Evolutionary conservation across 2,888 invertebrate species (phyloP).

Genomic region (Catocala nupta): DNA sequence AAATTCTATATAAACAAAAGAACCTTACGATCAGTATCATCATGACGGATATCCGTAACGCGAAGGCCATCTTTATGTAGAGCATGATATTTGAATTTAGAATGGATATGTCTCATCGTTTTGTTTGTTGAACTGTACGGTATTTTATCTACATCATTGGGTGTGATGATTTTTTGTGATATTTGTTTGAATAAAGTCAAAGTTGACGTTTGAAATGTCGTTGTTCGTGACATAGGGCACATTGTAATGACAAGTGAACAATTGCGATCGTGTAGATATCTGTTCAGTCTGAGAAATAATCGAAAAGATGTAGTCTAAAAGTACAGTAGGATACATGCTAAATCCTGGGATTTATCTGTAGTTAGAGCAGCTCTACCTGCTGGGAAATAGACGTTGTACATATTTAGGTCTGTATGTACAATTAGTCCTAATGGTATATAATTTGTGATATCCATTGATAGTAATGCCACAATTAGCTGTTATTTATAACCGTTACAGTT

Average conservation of each 20-base stretch:
- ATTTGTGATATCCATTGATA: too few species aligned
- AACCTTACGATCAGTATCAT: slow-evolving; percentile 13
- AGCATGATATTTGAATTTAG: slow-evolving; percentile 50
- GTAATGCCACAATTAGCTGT: too few species aligned
- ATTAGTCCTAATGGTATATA: too few species aligned
- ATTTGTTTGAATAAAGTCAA: slow-evolving; percentile 19
- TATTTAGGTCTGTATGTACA: too few species aligned
- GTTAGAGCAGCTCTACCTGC: too few species aligned
- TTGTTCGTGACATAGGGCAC: not conserved
- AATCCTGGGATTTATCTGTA: too few species aligned
- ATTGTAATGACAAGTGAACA: not conserved
- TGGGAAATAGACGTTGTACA: too few species aligned
- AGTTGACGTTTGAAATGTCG: slow-evolving; percentile 6
- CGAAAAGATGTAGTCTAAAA: too few species aligned
- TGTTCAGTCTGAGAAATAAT: too few species aligned
- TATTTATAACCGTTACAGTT: too few species aligned
- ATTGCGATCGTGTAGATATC: not conserved
- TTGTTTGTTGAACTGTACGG: slow-evolving; percentile 22
- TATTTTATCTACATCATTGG: slow-evolving; percentile 25
- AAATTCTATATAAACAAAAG: slow-evolving; percentile 10
- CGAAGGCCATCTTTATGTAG: slow-evolving; percentile 31
- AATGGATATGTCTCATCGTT: slow-evolving; percentile 39
- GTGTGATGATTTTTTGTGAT: slow-evolving; percentile 21
- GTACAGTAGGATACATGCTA: too few species aligned
- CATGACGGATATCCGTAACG: slow-evolving; percentile 21